Evolutionary conservation across 2,888 invertebrate species (phyloP).

Genomic region (Chydorus sphaericus): DNA sequence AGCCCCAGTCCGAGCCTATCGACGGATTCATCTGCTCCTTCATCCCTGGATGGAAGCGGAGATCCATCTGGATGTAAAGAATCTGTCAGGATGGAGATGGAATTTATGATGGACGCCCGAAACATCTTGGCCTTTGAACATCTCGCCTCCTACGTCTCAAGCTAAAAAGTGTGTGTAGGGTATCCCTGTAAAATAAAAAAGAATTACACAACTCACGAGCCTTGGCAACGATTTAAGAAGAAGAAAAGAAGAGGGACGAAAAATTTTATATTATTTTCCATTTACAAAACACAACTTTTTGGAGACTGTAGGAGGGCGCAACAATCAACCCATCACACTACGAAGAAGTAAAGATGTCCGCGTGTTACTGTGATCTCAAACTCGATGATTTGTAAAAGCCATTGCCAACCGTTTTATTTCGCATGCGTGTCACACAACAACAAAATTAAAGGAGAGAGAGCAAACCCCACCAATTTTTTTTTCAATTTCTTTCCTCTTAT

Average conservation of each 20-base stretch:
- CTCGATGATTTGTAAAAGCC: too few species aligned
- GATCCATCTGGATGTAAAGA: slow-evolving; percentile 20
- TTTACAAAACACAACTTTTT: too few species aligned
- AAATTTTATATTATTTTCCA: not conserved
- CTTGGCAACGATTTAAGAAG: too few species aligned
- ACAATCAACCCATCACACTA: too few species aligned
- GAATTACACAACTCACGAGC: slow-evolving; percentile 2
- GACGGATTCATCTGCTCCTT: slow-evolving; percentile 1
- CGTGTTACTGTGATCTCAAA: slow-evolving; percentile 15
- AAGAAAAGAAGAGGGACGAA: not conserved
- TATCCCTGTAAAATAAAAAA: not conserved
- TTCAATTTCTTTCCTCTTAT: not conserved
- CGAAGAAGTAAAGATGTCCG: not conserved
- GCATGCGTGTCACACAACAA: slow-evolving; percentile 2
- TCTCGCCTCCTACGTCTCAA: slow-evolving; percentile 22
- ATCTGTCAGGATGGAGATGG: slow-evolving; percentile 18
- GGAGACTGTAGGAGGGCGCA: too few species aligned
- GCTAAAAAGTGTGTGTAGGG: slow-evolving; percentile 4
- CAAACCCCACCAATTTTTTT: not conserved
- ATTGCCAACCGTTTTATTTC: slow-evolving; percentile 15
- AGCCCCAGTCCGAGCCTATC: slow-evolving; percentile 1
- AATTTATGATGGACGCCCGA: slow-evolving; percentile 20
- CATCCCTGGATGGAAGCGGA: not conserved
- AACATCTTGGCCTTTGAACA: slow-evolving; percentile 20
- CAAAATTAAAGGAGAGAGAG: not conserved